Evolutionary conservation across 1,140 invertebrate genomes (phyloP), one percentile per base, ranked within the genome.

Genomic region (Drosophila parabipectinata): DNA sequence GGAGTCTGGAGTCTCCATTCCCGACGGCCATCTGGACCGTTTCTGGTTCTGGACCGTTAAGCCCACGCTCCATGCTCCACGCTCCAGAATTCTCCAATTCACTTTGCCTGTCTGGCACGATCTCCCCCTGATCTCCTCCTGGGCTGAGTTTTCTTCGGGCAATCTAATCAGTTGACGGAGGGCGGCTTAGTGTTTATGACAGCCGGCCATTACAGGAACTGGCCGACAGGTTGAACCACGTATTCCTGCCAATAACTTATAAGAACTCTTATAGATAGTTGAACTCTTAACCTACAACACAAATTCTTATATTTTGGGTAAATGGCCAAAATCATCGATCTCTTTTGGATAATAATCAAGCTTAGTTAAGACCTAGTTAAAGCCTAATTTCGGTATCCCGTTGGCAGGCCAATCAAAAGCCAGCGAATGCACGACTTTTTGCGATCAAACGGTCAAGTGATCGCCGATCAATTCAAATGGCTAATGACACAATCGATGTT

Each of bases 401-500:
- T 10, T 28, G 37, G 21, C 32, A 26, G 45, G 32, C 59, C 45
- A 73, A 52, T 73, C 45, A 28, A 72, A 53, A 32, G 21, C 37
- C 47, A 48, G 28, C 59, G 7, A 48, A 28, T 55, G 58, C 71
- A 73, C 71, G 71, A 73, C 71, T 72, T 63, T 67, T 71, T 53
- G 32, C 44, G 3, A 47, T 47, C 44, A 47, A 47, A 47, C 37
- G 37, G 41, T 18, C 41, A 44, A 44, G 41, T 44, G 41, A 44
- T 44, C 41, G 41, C 14, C 41, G 41, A 44, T 44, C 41, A 47
- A 30, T 53, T 30, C 44, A 62, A 73, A 66, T 57, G n/a, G 45
- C 37, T 74, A 74, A 75, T 75, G 72, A 59, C 72, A 75, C 50
- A 72, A 72, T 72, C 67, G 60, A 72, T 72, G 67, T 26, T 48